Percentiles rank a stretch among this genome's conserved stretches.
These are phyloP conservation scores for Eulemur albifrons DNA, from an alignment of 2,797 vertebrate species.

Conservation along the genomic window DNA sequence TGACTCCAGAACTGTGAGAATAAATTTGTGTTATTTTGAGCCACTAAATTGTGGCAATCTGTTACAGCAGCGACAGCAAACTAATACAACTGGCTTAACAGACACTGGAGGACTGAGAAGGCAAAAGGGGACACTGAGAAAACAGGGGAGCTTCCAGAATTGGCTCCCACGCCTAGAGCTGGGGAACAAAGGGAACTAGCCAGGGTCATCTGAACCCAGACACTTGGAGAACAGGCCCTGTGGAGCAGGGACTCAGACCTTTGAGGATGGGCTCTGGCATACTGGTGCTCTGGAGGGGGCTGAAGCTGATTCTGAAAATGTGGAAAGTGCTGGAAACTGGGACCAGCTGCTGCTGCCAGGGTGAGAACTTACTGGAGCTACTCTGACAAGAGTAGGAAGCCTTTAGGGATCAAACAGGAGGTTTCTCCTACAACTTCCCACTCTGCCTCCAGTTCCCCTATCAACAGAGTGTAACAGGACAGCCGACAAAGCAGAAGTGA, in stretches of 20 bases:
- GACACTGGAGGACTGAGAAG: not conserved
- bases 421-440: not conserved
- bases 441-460: not conserved
- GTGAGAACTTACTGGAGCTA: not conserved
- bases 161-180: not conserved
- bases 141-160: not conserved
- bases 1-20: not conserved
- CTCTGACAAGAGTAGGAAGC: not conserved
- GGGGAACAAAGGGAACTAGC: not conserved
- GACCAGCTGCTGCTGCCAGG: not conserved
- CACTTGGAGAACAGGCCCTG: not conserved
- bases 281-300: not conserved
- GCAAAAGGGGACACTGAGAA: not conserved
- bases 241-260: not conserved
- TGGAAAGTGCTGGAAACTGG: not conserved
- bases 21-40: not conserved
- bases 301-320: not conserved
- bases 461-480: not conserved
- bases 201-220: not conserved
- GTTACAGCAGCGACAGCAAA: not conserved
- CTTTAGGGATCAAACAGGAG: not conserved
- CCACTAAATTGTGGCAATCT: not conserved
- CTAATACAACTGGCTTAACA: not conserved
- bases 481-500: not conserved
- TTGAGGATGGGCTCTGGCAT: not conserved